Evolutionary conservation across 2,888 invertebrate species (phyloP).

Genomic region (Agonopterix alstromeriana): DNA sequence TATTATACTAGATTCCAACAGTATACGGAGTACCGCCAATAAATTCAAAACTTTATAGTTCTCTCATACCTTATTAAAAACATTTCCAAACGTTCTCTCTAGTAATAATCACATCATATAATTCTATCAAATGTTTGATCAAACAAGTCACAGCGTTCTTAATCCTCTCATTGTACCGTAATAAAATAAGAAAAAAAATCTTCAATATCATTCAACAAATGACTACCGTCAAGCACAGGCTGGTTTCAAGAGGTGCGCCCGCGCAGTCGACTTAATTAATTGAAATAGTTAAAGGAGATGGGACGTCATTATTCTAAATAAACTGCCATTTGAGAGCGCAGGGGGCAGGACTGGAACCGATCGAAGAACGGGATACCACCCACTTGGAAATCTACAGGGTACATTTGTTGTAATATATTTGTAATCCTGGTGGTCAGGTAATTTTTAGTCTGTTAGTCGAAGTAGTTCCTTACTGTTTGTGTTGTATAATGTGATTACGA

Average conservation of each 20-base stretch:
- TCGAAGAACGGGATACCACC: slow-evolving; percentile 21
- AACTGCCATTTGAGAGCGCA: slow-evolving; percentile 34
- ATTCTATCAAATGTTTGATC: background rate
- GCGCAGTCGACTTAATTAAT: slow-evolving; percentile 42
- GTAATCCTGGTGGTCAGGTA: no score
- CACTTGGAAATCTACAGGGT: slow-evolving; percentile 13
- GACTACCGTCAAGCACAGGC: slow-evolving; percentile 39
- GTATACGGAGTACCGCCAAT: no score
- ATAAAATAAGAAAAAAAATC: slow-evolving; percentile 25
- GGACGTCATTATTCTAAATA: slow-evolving; percentile 50
- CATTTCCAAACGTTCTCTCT: no score
- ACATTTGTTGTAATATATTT: no score
- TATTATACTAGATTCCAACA: no score
- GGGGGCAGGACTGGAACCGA: slow-evolving; percentile 16
- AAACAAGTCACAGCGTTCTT: background rate
- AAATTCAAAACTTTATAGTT: no score
- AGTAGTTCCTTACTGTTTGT: no score
- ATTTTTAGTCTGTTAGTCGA: no score
- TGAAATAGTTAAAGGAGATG: slow-evolving; percentile 52
- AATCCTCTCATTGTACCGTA: background rate
- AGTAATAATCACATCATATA: no score
- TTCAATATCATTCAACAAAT: slow-evolving; percentile 41
- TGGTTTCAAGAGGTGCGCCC: slow-evolving; percentile 4
- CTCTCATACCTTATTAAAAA: no score
- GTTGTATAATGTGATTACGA: no score